Evolutionary conservation across 2,888 invertebrate species (phyloP), one percentile per base, ranked within the genome.

Genomic region (Alloplasta piceator): DNA sequence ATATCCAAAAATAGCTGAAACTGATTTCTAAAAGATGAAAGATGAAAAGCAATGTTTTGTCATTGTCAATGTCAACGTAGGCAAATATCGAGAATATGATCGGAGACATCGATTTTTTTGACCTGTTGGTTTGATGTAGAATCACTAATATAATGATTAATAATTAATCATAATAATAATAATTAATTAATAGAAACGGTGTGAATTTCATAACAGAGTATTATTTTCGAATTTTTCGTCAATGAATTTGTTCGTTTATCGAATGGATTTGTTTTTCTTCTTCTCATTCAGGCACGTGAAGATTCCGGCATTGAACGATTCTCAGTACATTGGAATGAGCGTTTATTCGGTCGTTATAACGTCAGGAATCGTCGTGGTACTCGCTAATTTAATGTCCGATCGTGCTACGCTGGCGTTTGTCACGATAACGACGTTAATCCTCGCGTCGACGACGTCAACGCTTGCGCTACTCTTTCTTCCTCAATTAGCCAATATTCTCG

Each of bases 311-410:
- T 93, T 98, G 38, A 98, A 98, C 92, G 98, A 98, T 93, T 98
- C 98, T 5, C 97, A 98, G 90, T 98, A 98, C 92, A 98, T 98
- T 85, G 98, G 97, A 9, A 96, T 98, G 91, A 98, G 97, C 86
- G 98, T 98, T 0, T 98, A 98, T 90, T 89, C 97, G 96, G 98
- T 98, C 0, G 97, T 98, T 66, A 96, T 98, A 83, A 97, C 96
- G 61, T 97, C 97, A 85, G 95, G 96, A 6, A 96, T 97, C 85
- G 97, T 98, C 7, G 97, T 98, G 5, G 96, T 97, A 5, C 93
- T 98, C 82, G 97, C 97, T n/a, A 97, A 97, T 89, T 94, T 98
- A 67, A 95, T 98, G 85, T 96, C 96, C 1, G 97, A 98, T 86
- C 94, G 96, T 78, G 96, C 96, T 2, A 96, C 97, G 0, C 90